A percentile compares a stretch with the other conserved stretches of the same genome.
Conservation (phyloP, 2,113 vertebrate species). For the Petromus typicus region DNA sequence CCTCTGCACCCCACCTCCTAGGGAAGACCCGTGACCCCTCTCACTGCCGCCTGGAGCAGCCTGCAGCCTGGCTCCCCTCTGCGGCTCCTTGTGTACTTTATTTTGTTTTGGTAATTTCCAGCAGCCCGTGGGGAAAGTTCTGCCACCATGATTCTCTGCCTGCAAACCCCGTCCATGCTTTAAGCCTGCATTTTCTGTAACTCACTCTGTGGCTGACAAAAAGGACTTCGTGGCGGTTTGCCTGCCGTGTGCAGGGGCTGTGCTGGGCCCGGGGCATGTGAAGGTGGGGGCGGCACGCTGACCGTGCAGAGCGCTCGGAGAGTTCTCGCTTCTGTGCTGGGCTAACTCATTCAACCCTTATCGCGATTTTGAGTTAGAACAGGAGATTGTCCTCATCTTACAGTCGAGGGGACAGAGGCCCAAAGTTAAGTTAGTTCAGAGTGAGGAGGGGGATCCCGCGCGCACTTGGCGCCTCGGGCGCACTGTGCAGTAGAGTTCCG, state of each 20-base stretch:
- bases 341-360: neutral
- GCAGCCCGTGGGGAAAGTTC: too few relatives aligned
- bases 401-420: neutral
- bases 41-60: neutral
- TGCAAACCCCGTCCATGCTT: neutral
- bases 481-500: too few relatives aligned
- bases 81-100: neutral
- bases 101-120: neutral
- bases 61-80: neutral
- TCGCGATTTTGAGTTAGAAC: neutral
- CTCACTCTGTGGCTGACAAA: neutral
- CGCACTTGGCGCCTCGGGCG: neutral
- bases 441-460: neutral
- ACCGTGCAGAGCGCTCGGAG: rapidly evolving
- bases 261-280: neutral
- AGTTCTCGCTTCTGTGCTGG: neutral
- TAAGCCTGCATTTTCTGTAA: neutral
- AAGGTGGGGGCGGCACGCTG: too few relatives aligned
- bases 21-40: neutral
- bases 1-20: neutral
- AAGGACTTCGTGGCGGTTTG: neutral
- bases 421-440: neutral
- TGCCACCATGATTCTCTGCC: neutral
- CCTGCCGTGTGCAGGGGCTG: rapidly evolving
- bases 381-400: neutral